Evolutionary conservation across 2,113 vertebrate genomes (phyloP), one percentile per base, ranked within the genome.

Genomic region (Urocynchramus pylzowi): DNA sequence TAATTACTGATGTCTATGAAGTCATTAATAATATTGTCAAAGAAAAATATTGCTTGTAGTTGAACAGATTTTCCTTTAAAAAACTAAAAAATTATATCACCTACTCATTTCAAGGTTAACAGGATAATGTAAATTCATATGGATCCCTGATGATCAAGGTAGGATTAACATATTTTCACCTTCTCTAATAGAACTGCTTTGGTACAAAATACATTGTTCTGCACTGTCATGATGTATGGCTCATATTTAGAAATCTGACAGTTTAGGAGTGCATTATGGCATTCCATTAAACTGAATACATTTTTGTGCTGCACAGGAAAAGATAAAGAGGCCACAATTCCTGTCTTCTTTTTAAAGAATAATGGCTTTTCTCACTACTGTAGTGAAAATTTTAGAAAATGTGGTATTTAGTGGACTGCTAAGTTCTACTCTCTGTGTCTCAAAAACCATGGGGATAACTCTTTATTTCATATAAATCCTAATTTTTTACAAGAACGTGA

Each of bases 91-190:
- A 76, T n/a, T 1, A 0, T 64, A 84, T 81, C 78, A 90, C 23
- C 37, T 59, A 86, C 22, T 91, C 70, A 87, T 75, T 91, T 87
- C 86, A 97, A 96, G 91, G 89, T 95, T 97, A 97, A 96, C 88
- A 94, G 75, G 92, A 31, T 88, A 94, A 95, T 83, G 65, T 13
- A 95, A 97, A 97, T 97, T 76, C 31, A 86, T 84, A 93, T 52
- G 10, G 65, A 61, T 96, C 64, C 61, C 65, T 83, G 82, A 95
- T 91, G 96, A 91, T 64, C 13, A 8, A 88, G 69, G 84, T 75
- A 92, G 81, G 74, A 97, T 97, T 96, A 97, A 89, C 93, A 97
- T 94, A 81, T 95, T 97, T 94, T 94, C 63, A 93, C 37, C 31
- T 94, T 95, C 71, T 92, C 49, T 95, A 76, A 94, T 84, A 97